Evolutionary conservation across 2,888 invertebrate species (phyloP).

Genomic region (Heliconius ethilla): DNA sequence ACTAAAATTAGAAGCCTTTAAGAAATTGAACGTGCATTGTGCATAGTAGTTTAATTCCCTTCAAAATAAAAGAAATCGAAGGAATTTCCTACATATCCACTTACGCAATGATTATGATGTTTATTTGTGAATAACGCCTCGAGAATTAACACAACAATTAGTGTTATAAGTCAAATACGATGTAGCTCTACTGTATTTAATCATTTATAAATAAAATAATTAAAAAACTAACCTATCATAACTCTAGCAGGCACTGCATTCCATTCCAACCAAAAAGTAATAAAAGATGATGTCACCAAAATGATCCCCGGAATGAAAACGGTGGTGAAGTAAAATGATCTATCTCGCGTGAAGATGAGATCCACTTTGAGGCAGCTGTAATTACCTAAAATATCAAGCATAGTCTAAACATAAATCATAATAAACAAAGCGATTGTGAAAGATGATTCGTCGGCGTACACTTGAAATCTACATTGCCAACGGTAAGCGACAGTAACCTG

Average conservation of each 20-base stretch:
- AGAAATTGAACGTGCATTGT: background rate
- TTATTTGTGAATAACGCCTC: background rate
- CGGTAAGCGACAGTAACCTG: slow-evolving; percentile 65
- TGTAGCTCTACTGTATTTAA: background rate
- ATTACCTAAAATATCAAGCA: slow-evolving; percentile 88
- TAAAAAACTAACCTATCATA: slow-evolving; percentile 91
- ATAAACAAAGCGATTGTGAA: slow-evolving; percentile 52
- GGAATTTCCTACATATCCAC: background rate
- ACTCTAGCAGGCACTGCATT: slow-evolving; percentile 97
- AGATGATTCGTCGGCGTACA: slow-evolving; percentile 45
- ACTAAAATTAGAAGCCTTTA: background rate
- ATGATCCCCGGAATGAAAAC: slow-evolving; percentile 98
- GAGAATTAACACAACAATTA: background rate
- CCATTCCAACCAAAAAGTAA: slow-evolving; percentile 99
- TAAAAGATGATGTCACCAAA: slow-evolving; percentile 97
- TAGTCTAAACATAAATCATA: slow-evolving; percentile 63
- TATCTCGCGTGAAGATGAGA: slow-evolving; percentile 96
- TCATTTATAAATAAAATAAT: slow-evolving; percentile 28
- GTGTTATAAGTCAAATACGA: background rate
- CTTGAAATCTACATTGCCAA: slow-evolving; percentile 57
- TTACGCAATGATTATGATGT: slow-evolving; percentile 5
- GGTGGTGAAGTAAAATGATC: slow-evolving; percentile 98
- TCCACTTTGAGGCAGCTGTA: slow-evolving; percentile 97
- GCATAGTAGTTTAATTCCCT: background rate
- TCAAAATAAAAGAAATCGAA: background rate